Base-by-base conservation (phyloP, 2,113 vertebrate species). In the Onychostoma macrolepis region DNA sequence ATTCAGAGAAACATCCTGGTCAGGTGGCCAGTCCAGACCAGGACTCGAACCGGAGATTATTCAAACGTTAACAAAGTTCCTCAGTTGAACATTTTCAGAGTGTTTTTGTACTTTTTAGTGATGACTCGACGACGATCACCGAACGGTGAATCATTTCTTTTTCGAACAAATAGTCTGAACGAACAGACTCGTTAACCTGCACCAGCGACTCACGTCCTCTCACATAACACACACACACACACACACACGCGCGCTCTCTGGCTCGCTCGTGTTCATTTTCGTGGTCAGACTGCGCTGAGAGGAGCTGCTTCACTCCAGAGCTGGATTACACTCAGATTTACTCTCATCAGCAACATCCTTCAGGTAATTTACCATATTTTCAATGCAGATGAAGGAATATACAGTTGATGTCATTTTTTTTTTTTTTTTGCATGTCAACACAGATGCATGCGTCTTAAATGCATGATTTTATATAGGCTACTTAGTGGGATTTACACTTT, bases 321-420 rank as follows among this genome's bases (percentile, higher is more conserved):
- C 81, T 83, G 80, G 56, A 79, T 53, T 81, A 36, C 48, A 6
- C 50, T 65, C 24, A 43, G 12, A 81, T 65, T 6, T 11, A 19
- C 28, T 69, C 63, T 24, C 26, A 33, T 33, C 78, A 43, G 5
- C 6, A 26, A 26, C 4, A 67, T 12, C 26, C 21, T 45, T 45
- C 80, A 48, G 81, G 81, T 83, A 71, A 83, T 13, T 21, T 2
- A 24, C 33, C 48, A 11, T 33, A 4, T 10, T 33, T 30, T 56
- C 11, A 21, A 0, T 33, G 48, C 19, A 15, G 7, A 50, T 33
- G 26, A 13, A 79, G 48, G 12, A 53, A 21, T 33, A 26, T 48
- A 21, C 41, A 15, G 6, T n/a, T 48, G 12, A 13, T 76, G 72
- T 17, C 13, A n/a, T 76, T 0, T 17, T 17, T 10, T n/a, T n/a